Conservation (phyloP, 2,113 vertebrate genomes). For the Dascyllus trimaculatus region DNA sequence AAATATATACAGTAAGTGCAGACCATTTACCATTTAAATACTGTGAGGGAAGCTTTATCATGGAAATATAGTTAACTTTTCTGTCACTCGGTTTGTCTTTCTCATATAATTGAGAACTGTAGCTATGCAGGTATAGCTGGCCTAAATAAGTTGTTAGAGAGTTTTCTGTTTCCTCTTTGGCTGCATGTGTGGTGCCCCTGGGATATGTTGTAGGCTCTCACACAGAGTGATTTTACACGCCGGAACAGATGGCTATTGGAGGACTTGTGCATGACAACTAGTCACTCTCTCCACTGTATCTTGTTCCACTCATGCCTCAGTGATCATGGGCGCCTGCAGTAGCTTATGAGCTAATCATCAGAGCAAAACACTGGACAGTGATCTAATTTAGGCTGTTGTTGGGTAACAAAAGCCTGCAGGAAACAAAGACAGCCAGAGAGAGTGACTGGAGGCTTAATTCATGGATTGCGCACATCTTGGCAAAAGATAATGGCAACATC, state of each 20-base stretch:
- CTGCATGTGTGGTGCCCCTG: constrained; percentile 40
- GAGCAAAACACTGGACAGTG: constrained; percentile 73
- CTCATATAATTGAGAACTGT: background rate
- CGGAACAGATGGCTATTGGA: constrained; percentile 80
- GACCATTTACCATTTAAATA: no score
- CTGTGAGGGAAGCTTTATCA: no score
- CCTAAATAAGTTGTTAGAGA: constrained; percentile 30
- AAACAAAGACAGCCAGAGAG: constrained; percentile 31
- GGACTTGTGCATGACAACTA: constrained; percentile 71
- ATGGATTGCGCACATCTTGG: constrained; percentile 55
- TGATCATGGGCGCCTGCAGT: constrained; percentile 61
- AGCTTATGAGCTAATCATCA: constrained; percentile 78
- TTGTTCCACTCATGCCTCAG: constrained; percentile 66
- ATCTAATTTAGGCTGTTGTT: constrained; percentile 74
- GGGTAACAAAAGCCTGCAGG: constrained; percentile 64
- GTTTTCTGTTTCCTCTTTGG: constrained; percentile 31
- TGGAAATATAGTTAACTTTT: no score
- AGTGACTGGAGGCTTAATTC: constrained; percentile 17
- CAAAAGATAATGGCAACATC: constrained; percentile 55
- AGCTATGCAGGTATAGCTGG: background rate
- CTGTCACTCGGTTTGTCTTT: background rate
- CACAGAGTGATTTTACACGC: constrained; percentile 64
- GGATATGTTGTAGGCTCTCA: constrained; percentile 50
- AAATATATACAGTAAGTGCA: no score
- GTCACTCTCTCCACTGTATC: constrained; percentile 61